Evolutionary conservation across 2,888 invertebrate species (phyloP), one percentile per base, ranked within the genome.

Genomic region (Arenicola marina): DNA sequence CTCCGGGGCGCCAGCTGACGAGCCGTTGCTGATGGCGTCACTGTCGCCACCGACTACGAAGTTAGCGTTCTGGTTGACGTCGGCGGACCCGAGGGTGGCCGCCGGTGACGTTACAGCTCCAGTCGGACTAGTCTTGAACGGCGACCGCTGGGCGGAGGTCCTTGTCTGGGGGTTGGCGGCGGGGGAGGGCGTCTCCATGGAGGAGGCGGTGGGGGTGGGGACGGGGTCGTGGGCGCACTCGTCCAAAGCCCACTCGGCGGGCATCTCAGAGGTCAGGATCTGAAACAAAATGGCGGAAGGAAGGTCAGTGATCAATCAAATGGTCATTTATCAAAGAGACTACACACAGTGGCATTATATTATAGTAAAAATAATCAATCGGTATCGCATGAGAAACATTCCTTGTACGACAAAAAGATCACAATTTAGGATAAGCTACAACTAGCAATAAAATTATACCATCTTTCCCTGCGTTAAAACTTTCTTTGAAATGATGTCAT

Each of bases 261-360:
- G 75, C 26, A 66, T 61, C 44, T 75, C 74, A 24, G 75, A 71
- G 2, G 78, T 77, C 62, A 78, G 67, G 15, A 79, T 71, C 78
- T 80, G 51, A 32, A 38, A 15, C 11, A 15, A 38, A 38, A 38
- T 11, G 38, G 11, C 38, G 38, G 38, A 11, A 38, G 38, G 38
- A 11, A 38, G 38, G 38, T 38, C 11, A 38, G 38, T 38, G 38
- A 38, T 38, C n/a, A n/a, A n/a, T n/a, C n/a, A n/a, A n/a, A n/a
- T n/a, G n/a, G n/a, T n/a, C n/a, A n/a, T n/a, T n/a, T n/a, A n/a
- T n/a, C n/a, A n/a, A n/a, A n/a, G n/a, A n/a, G n/a, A n/a, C n/a
- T n/a, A n/a, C n/a, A n/a, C n/a, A n/a, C n/a, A n/a, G n/a, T n/a
- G n/a, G n/a, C n/a, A n/a, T n/a, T n/a, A n/a, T n/a, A n/a, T n/a